Conservation (phyloP, 2,113 vertebrate genomes). For the Nothocercus julius region DNA sequence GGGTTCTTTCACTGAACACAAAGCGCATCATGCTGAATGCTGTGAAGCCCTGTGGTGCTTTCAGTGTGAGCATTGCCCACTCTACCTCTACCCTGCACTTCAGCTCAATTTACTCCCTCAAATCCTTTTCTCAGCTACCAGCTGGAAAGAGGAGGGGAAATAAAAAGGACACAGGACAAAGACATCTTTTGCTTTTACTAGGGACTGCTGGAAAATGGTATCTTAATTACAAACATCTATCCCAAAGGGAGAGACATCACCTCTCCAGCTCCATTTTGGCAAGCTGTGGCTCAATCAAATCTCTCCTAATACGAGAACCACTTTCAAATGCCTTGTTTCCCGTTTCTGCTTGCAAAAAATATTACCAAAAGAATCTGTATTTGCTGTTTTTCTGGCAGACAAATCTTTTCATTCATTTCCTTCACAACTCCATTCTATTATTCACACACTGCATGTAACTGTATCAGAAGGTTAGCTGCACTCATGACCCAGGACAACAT, state of each 20-base stretch:
- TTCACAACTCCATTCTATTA: neutral
- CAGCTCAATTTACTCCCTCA: slow-evolving; percentile 3
- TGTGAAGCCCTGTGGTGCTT: neutral
- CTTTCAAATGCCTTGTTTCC: neutral
- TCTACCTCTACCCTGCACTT: neutral
- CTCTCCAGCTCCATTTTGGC: neutral
- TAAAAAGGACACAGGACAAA: neutral
- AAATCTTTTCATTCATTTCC: neutral
- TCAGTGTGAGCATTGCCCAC: rapidly evolving
- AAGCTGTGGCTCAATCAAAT: neutral
- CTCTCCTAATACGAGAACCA: neutral
- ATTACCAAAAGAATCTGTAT: neutral
- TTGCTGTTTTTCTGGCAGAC: neutral
- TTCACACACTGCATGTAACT: neutral
- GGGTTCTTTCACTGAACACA: rapidly evolving
- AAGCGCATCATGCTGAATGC: neutral
- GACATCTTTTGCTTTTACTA: neutral
- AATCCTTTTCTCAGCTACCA: neutral
- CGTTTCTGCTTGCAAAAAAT: neutral
- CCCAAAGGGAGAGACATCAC: neutral
- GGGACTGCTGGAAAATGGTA: neutral
- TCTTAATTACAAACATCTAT: slow-evolving; percentile 10
- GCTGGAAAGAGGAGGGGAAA: neutral
- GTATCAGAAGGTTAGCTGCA: neutral
- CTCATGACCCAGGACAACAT: neutral